These are phyloP conservation scores for Apamea epomidion DNA, from an alignment of 2,888 invertebrate genomes.

Conservation along the genomic window DNA sequence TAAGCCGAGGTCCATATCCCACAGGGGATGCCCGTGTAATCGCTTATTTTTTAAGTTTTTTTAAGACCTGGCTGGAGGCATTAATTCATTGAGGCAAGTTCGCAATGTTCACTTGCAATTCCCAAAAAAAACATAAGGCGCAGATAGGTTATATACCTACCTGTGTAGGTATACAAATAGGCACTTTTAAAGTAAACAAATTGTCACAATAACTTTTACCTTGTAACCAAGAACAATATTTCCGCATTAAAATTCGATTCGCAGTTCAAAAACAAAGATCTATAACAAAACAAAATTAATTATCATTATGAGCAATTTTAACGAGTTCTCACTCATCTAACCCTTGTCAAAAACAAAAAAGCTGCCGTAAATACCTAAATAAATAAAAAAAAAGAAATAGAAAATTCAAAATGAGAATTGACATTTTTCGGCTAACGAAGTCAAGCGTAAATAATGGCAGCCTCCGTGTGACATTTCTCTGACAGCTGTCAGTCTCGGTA, in stretches of 20 bases:
- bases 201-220: background rate
- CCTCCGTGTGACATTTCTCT: constrained; percentile 15
- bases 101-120: no score
- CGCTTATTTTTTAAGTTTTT: no score
- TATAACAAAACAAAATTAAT: constrained; percentile 17
- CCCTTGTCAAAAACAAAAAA: constrained; percentile 49
- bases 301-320: constrained; percentile 30
- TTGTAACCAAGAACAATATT: background rate
- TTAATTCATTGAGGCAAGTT: no score
- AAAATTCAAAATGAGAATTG: constrained; percentile 41
- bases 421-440: constrained; percentile 19
- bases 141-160: no score
- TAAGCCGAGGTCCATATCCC: no score
- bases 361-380: background rate
- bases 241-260: background rate
- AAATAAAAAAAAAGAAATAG: constrained; percentile 9
- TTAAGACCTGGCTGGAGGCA: no score
- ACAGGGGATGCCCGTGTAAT: no score
- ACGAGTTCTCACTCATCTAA: constrained; percentile 29
- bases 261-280: background rate
- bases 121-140: no score
- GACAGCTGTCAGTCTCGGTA: constrained; percentile 27
- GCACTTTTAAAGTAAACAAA: background rate
- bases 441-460: constrained; percentile 22
- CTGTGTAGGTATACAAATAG: background rate